Evolutionary conservation across 2,113 vertebrate genomes (phyloP), one percentile per base, ranked within the genome.

Genomic region (Ciconia stormi): DNA sequence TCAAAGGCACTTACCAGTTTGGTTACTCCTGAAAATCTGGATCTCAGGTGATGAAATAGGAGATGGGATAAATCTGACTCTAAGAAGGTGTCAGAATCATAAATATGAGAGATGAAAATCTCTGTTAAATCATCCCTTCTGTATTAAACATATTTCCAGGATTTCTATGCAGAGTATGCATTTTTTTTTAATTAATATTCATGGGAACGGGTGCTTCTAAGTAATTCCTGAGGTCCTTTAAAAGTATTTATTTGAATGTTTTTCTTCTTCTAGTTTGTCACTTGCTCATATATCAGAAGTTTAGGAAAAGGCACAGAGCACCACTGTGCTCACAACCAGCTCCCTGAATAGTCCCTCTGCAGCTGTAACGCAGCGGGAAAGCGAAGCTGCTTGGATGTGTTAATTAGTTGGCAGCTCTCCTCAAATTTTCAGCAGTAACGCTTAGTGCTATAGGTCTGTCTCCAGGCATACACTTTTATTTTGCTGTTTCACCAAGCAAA

Each of bases 381-480:
- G 87, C 83, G 20, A 26, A 82, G 67, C 53, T 73, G 62, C 74
- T 95, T 66, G 13, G 22, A 85, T 90, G 94, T 95, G 82, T 82
- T 94, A 95, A 97, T 86, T 95, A 93, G 80, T 6, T 93, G 95
- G 93, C 96, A 92, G 69, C 47, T 91, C 65, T 90, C 50, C 69
- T 77, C 90, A 86, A 58, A 82, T 67, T 82, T 89, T 91, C 72
- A 59, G 82, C 88, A 87, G 55, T 7, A 52, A 10, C 13, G 14
- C 50, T 82, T 44, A 32, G 69, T 53, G 71, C 53, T 56, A 36
- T 16, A 69, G 61, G 42, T 65, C 58, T 71, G 49, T 72, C 40
- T 88, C 74, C 74, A 77, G 66, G 65, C 82, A 25, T 13, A 38
- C 49, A n/a, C 70, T 88, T 87, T 30, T 49, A 62, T 91, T 94